These are phyloP conservation scores for Trachelus stipa DNA, from an alignment of 2,888 invertebrate species.

Conservation along the genomic window DNA sequence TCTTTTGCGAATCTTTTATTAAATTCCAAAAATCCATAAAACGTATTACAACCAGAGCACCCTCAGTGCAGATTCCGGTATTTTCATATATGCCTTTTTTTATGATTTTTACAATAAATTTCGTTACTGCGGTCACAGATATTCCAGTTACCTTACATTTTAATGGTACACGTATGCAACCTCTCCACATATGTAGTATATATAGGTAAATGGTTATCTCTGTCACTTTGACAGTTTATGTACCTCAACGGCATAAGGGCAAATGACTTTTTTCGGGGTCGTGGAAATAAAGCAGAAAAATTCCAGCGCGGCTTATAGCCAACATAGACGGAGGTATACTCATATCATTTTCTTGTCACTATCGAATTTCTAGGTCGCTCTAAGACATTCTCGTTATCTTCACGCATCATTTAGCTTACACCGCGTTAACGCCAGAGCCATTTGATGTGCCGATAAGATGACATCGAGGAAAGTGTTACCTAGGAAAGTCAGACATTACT, in stretches of 20 bases:
- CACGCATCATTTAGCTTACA: conserved; percentile 22
- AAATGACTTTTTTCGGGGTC: not conserved
- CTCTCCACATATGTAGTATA: not conserved
- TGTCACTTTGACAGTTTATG: not conserved
- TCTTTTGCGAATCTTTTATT: conserved; percentile 23
- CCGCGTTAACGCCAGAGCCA: conserved; percentile 13
- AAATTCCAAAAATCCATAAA: conserved; percentile 18
- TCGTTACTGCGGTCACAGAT: conserved; percentile 31
- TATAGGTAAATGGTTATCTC: not conserved
- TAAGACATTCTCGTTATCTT: conserved; percentile 12
- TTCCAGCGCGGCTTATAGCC: not conserved
- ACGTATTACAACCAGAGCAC: conserved; percentile 11
- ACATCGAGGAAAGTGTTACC: conserved; percentile 13
- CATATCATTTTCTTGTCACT: not conserved
- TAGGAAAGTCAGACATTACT: not conserved
- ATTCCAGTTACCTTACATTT: not conserved
- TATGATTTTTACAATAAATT: conserved; percentile 50
- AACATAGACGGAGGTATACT: not conserved
- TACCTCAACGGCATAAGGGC: not conserved
- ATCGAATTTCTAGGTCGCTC: conserved; percentile 19
- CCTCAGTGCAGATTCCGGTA: conserved; percentile 12
- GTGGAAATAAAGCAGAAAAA: not conserved
- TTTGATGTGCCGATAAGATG: conserved; percentile 22
- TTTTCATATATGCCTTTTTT: conserved; percentile 38
- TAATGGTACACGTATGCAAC: not conserved